phyloP scores from a whole-genome alignment of 2,113 vertebrate species.

The Percopsis transmontana region DNA sequence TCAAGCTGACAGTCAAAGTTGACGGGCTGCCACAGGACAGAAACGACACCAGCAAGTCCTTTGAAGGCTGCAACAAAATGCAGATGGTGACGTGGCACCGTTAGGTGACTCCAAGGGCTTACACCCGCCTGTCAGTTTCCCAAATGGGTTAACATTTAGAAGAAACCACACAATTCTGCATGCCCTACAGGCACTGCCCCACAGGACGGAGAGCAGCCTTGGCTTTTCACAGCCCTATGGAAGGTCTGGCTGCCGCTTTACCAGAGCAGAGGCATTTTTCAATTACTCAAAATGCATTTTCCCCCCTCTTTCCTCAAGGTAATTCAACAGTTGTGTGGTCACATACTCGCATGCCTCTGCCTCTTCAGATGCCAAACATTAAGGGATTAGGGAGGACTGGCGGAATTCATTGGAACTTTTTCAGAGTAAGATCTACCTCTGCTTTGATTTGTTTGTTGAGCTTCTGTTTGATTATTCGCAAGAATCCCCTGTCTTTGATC shows the following conservation, averaged over 20 bases:
- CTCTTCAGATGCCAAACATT: slow-evolving; percentile 44
- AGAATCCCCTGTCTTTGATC: slow-evolving; percentile 59
- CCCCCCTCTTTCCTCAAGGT: slow-evolving; percentile 44
- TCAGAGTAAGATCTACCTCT: slow-evolving; percentile 26
- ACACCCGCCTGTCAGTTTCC: slow-evolving; percentile 54
- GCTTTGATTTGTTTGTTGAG: slow-evolving; percentile 51
- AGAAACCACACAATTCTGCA: slow-evolving; percentile 61
- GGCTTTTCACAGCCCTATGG: slow-evolving; percentile 48
- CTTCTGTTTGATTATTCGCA: slow-evolving; percentile 45
- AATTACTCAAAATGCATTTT: no score
- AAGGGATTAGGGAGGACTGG: slow-evolving; percentile 40
- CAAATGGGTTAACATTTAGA: slow-evolving; percentile 57
- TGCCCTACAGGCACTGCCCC: slow-evolving; percentile 51
- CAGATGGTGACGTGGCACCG: slow-evolving; percentile 45
- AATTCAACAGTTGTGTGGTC: slow-evolving; percentile 52
- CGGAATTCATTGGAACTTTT: slow-evolving; percentile 38
- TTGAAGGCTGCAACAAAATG: slow-evolving; percentile 33
- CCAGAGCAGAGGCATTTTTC: slow-evolving; percentile 43
- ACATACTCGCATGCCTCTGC: slow-evolving; percentile 26
- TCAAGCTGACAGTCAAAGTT: slow-evolving; percentile 7
- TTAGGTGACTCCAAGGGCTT: slow-evolving; percentile 60
- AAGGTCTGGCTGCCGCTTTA: slow-evolving; percentile 41
- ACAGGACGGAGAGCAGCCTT: slow-evolving; percentile 49
- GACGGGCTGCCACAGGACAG: slow-evolving; percentile 15
- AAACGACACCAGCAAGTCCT: slow-evolving; percentile 42